Evolutionary conservation across 2,797 vertebrate genomes (phyloP), one percentile per base, ranked within the genome.

Genomic region (Dryobates pubescens): DNA sequence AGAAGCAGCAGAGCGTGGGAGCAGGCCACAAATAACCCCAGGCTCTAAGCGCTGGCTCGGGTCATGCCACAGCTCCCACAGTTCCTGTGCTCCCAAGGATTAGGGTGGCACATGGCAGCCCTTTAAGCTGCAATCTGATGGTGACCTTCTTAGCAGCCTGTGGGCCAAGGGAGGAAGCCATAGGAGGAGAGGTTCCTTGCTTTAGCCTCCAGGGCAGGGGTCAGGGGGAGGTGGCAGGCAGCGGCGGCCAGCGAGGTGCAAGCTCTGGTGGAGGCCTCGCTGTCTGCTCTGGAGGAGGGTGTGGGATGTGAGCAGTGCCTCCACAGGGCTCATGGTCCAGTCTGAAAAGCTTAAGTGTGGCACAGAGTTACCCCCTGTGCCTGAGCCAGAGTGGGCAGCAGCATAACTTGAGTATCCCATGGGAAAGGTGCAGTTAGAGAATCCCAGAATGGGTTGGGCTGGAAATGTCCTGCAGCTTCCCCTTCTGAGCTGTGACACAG

Each of bases 81-180:
- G 32, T 24, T 87, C 79, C 88, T 90, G 92, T 82, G 88, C 79
- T 56, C 54, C 75, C 49, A 23, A 38, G 92, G 83, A 96, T 97
- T 96, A 96, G 86, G 77, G 49, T 8, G 29, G 45, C 47, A 53
- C 76, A 78, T 3, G 1, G 59, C 15, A 12, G 57, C 89, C 30
- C 82, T 56, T 78, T 87, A 95, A 95, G 89, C 92, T 34, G 0
- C 1, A 1, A 27, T 67, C 87, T 90, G 51, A 34, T 59, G 23
- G 57, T 94, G 95, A 95, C 90, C 94, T 95, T 82, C 89, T 96
- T 91, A 96, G 78, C 78, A 62, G n/a, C 71, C 73, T 0, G 13
- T 26, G 76, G 87, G 83, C 62, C 62, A 27, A 58, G 87, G 94
- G 45, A 95, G 85, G 92, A 93, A 94, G 80, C 7, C 24, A 62